Evolutionary conservation across 2,888 invertebrate species (phyloP), one percentile per base, ranked within the genome.

Genomic region (Onchidella celtica): DNA sequence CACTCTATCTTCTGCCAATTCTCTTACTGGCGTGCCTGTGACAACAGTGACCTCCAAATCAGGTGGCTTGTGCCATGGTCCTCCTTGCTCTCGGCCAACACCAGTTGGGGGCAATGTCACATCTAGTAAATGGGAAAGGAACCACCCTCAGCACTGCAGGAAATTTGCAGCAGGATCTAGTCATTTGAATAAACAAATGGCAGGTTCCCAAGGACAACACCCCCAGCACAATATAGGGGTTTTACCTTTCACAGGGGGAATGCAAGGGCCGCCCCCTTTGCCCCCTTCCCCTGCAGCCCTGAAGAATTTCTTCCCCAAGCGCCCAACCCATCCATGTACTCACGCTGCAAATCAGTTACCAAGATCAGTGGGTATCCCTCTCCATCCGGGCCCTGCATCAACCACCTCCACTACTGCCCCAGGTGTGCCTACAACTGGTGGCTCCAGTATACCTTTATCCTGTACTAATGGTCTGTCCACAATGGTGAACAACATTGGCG

Each of bases 401-500:
- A 72, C 79, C 61, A 75, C 65, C 65, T n/a, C n/a, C n/a, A 47
- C 47, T 47, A 6, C 47, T 47, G 47, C 47, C 47, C 63, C 63
- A 36, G 17, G 47, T 21, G 24, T 40, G 36, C 34, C 78, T 57
- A 38, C 78, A 29, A 21, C 38, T 38, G 63, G 72, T 9, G 59
- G 61, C 47, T 14, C 70, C 14, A 21, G 66, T 55, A 34, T 57
- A 4, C 38, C 63, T 14, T 32, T 77, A 2, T 32, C 77, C 24
- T 81, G 81, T 27, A 80, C 61, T 38, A 68, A 66, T 29, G 29
- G 74, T 34, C 24, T 70, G 38, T 80, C 90, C n/a, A 86, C 90
- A 3, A 84, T 89, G 34, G 87, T 89, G 29, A 90, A 90, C 83
- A 91, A 90, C 36, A 89, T 90, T 34, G 89, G 90, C 70, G 89